Base-by-base conservation (phyloP, 2,888 invertebrate genomes). In the Punctoribates punctum region DNA sequence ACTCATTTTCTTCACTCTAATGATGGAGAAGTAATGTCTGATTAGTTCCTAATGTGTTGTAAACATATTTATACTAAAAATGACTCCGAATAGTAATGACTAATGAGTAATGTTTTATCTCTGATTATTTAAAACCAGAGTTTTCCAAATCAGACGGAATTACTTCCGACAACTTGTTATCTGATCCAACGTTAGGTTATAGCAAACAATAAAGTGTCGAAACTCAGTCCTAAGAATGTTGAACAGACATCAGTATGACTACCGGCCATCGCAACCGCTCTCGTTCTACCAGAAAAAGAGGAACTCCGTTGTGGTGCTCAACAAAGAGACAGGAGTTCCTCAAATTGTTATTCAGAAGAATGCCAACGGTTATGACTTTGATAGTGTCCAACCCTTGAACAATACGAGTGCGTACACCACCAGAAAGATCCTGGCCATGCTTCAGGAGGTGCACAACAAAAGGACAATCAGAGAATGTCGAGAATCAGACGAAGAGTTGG, bases 361-460 rank as follows among this genome's bases (percentile, higher is more conserved):
- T 38, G 34, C 8, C 29, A 67, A 67, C 38, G 38, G 67, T n/a
- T 60, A 13, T 15, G 60, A 60, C 29, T 29, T 60, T 13, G 38
- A 67, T 4, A 38, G 15, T n/a, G 38, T 38, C 4, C 34, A 67
- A 34, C 4, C 67, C 8, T n/a, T 67, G 5, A 38, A 34, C n/a
- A 67, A 38, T 20, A 38, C 67, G 20, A 20, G 34, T 20, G 25
- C n/a, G 3, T 13, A 20, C 8, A 20, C 38, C 38, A 67, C 9
- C 13, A 34, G 67, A 34, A 67, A 67, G 17, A 75, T 75, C 1
- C 13, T 75, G 54, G 38, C 48, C 17, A 51, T 75, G 27, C 73
- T 75, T 25, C 72, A 75, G 23, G 75, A 75, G 46, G 75, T 75
- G 4, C 48, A 72, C 20, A 72, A 46, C 17, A 75, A 75, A 23